A percentile compares a stretch with the other conserved stretches of the same genome.
Conservation (phyloP, 1,140 invertebrate genomes). For the Cephus cinctus region DNA sequence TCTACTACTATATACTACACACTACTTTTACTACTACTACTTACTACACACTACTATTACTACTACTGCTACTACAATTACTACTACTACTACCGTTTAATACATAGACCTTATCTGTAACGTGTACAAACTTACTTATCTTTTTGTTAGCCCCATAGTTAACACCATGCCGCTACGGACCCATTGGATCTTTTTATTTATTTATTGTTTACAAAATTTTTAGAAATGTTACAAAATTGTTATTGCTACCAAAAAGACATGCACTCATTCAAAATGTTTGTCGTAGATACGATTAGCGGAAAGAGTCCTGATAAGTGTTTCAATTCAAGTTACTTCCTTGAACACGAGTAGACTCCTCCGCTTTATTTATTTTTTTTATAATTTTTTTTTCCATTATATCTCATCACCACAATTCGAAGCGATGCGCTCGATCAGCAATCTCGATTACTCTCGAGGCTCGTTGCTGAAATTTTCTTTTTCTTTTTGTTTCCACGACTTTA, state of each 20-base stretch:
- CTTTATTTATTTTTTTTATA: conserved; percentile 2
- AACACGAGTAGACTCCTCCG: no score
- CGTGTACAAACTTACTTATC: conserved; percentile 32
- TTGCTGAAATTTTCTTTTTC: conserved; percentile 12
- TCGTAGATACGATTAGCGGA: no score
- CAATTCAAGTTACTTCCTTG: no score
- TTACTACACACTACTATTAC: neutral
- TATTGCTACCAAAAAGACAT: conserved; percentile 51
- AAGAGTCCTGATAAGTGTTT: no score
- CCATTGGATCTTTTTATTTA: conserved; percentile 43
- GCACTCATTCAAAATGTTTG: conserved; percentile 44
- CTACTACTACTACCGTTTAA: no score
- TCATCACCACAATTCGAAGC: conserved; percentile 5
- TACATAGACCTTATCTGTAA: conserved; percentile 2
- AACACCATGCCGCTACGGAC: conserved; percentile 43
- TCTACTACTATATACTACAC: no score
- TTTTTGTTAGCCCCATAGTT: conserved; percentile 49
- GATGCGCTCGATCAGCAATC: no score
- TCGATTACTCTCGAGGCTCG: no score
- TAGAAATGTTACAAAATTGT: conserved; percentile 54
- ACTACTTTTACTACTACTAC: neutral
- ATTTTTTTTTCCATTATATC: conserved; percentile 11
- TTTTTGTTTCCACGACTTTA: conserved; percentile 12
- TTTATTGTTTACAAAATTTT: conserved; percentile 46
- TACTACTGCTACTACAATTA: no score